Evolutionary conservation across 2,113 vertebrate species (phyloP).

Genomic region (Meleagris gallopavo): DNA sequence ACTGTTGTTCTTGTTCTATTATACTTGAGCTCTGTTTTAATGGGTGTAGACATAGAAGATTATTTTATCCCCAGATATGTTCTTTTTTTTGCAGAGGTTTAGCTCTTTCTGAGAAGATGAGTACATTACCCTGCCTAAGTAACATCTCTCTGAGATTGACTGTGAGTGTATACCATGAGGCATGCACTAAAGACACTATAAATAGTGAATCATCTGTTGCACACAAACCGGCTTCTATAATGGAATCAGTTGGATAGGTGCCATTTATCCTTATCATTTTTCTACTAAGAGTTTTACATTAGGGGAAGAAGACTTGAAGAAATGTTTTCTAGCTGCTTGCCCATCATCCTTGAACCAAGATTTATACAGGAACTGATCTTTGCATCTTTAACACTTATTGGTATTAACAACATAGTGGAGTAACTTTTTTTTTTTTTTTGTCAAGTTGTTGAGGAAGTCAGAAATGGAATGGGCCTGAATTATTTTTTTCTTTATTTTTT

Average conservation of each 20-base stretch:
- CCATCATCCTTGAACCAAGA: conserved; percentile 42
- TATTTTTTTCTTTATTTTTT: background rate
- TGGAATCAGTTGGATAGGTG: conserved; percentile 59
- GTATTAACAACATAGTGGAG: conserved; percentile 6
- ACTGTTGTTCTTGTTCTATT: background rate
- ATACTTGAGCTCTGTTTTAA: background rate
- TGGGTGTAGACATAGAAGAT: background rate
- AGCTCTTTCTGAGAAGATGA: background rate
- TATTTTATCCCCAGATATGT: background rate
- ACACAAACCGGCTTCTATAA: conserved; percentile 46
- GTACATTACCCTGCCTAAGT: conserved; percentile 48
- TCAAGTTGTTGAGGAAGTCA: conserved; percentile 2
- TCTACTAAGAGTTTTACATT: conserved; percentile 48
- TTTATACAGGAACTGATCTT: conserved; percentile 54
- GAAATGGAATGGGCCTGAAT: background rate
- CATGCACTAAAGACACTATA: conserved; percentile 56
- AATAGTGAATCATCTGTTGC: conserved; percentile 63
- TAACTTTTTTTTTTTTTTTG: no score
- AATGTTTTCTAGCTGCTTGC: conserved; percentile 33
- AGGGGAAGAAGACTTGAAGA: conserved; percentile 20
- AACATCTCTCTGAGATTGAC: conserved; percentile 50
- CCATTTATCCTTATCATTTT: conserved; percentile 70
- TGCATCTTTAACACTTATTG: conserved; percentile 55
- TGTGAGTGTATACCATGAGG: conserved; percentile 40
- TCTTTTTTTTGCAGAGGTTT: conserved; percentile 18